These are phyloP conservation scores for Halcyon leucocephala DNA, from an alignment of 2,797 vertebrate species.

Conservation along the genomic window DNA sequence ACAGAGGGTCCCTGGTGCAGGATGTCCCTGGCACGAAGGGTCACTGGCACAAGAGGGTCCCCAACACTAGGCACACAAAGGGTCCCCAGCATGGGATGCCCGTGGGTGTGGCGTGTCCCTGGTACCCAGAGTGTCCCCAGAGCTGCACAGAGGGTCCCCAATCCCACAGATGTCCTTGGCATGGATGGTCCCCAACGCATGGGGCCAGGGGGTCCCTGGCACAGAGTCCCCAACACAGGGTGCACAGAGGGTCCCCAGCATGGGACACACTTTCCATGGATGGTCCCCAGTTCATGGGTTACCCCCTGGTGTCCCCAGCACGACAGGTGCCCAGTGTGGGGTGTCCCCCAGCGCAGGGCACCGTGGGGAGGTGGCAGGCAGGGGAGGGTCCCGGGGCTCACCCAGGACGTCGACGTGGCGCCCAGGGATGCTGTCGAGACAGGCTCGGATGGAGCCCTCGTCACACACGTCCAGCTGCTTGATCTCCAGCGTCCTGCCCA, in stretches of 20 bases:
- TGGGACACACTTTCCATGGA: fast-evolving
- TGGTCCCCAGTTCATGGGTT: not conserved
- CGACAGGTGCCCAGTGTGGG: not conserved
- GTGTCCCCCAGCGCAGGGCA: not conserved
- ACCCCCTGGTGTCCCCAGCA: not conserved
- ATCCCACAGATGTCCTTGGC: not conserved
- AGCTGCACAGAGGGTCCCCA: not conserved
- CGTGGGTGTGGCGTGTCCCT: not conserved
- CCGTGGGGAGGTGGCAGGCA: fast-evolving
- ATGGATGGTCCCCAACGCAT: fast-evolving
- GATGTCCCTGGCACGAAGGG: not conserved
- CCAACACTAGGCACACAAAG: no score
- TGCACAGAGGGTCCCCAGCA: not conserved
- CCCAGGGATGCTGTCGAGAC: slow-evolving; percentile 81
- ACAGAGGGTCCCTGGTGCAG: not conserved
- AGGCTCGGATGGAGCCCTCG: slow-evolving; percentile 82
- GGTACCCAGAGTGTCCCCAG: not conserved
- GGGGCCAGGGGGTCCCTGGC: not conserved
- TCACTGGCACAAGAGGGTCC: not conserved
- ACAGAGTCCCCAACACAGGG: not conserved
- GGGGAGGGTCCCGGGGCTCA: not conserved
- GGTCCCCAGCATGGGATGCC: not conserved
- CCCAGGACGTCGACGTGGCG: slow-evolving; percentile 81
- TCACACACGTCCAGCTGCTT: slow-evolving; percentile 80
- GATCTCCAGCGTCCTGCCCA: slow-evolving; percentile 68